Conservation (phyloP, 2,113 vertebrate genomes). For the Tympanuchus pallidicinctus region DNA sequence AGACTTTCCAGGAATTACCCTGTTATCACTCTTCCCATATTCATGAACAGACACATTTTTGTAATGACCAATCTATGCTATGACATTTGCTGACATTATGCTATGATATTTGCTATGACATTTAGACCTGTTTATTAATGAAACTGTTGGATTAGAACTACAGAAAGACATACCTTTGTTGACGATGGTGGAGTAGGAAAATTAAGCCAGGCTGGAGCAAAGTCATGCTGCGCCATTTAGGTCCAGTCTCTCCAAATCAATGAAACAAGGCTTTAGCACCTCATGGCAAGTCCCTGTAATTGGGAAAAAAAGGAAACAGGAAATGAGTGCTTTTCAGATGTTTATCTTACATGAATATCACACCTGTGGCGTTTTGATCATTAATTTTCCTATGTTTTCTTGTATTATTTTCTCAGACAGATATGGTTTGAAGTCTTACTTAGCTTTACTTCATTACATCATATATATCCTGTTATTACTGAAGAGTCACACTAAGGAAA, state of each 20-base stretch:
- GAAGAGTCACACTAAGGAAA: neutral
- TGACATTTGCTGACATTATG: too few species aligned
- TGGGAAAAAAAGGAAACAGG: constrained; percentile 7
- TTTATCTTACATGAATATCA: neutral
- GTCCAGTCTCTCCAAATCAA: constrained; percentile 77
- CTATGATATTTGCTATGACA: too few species aligned
- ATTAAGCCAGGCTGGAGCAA: constrained; percentile 89
- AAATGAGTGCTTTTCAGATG: neutral
- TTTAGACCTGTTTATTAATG: neutral
- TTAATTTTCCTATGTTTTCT: neutral
- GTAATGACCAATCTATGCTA: neutral
- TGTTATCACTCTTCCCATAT: neutral
- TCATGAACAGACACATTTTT: neutral
- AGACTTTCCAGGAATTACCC: neutral
- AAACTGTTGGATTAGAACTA: neutral
- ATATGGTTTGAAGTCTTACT: neutral
- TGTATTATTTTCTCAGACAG: neutral
- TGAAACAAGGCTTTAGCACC: constrained; percentile 83
- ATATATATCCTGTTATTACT: neutral
- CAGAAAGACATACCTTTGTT: constrained; percentile 76
- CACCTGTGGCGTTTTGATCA: neutral
- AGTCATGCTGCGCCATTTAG: constrained; percentile 91
- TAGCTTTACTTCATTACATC: neutral
- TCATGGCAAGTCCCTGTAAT: constrained; percentile 80
- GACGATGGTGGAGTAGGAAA: constrained; percentile 84